These are phyloP conservation scores for Oreochromis grahami DNA, from an alignment of 2,797 vertebrate genomes.

Conservation along the genomic window DNA sequence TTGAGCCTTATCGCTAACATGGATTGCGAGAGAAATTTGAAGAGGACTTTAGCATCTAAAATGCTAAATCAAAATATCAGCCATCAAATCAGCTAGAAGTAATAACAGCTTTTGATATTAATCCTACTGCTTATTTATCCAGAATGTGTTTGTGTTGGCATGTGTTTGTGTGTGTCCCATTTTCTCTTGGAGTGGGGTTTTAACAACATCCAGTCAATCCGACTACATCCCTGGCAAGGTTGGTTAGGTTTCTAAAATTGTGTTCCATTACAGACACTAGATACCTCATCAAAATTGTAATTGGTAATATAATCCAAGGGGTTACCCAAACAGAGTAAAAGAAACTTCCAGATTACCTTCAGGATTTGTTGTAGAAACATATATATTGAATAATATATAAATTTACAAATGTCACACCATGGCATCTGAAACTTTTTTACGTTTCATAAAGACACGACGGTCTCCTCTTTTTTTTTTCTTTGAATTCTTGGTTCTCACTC, in stretches of 20 bases:
- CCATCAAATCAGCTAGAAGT: neutral
- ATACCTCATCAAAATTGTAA: conserved; percentile 53
- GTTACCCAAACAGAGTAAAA: conserved; percentile 26
- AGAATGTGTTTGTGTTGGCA: neutral
- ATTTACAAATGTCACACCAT: neutral
- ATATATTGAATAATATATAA: neutral
- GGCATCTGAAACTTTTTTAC: neutral
- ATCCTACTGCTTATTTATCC: conserved; percentile 6
- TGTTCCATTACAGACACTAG: conserved; percentile 32
- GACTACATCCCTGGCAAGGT: neutral
- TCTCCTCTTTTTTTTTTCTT: neutral
- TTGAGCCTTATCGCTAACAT: neutral
- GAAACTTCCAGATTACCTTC: conserved; percentile 13
- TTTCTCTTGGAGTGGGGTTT: neutral
- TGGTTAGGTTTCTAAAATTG: conserved; percentile 24
- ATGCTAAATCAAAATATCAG: conserved; percentile 20
- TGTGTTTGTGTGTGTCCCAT: neutral
- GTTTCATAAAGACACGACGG: neutral
- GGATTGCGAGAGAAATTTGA: neutral
- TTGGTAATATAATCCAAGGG: conserved; percentile 38
- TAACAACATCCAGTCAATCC: conserved; percentile 8
- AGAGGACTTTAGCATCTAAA: neutral
- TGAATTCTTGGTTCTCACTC: neutral
- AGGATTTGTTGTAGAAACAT: neutral
- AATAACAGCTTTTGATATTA: conserved; percentile 23